These are phyloP conservation scores for Rhinatrema bivittatum DNA, from an alignment of 2,797 vertebrate species.

Conservation along the genomic window DNA sequence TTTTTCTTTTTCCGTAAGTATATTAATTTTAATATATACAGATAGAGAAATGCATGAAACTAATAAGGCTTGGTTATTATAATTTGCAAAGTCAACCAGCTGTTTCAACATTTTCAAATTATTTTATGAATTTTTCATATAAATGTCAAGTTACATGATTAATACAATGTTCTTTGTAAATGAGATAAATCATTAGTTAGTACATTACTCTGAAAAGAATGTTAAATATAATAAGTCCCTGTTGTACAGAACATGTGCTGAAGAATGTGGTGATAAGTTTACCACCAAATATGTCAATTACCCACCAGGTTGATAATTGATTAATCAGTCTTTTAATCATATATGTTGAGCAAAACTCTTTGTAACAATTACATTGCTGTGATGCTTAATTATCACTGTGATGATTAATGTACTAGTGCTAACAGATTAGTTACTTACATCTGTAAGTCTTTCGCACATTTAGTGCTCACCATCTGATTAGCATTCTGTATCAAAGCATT, in stretches of 20 bases:
- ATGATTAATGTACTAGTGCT: background rate
- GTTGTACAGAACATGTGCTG: background rate
- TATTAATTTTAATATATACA: too few species aligned
- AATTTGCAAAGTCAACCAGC: too few species aligned
- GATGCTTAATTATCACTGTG: background rate
- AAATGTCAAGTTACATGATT: background rate
- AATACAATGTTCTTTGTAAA: background rate
- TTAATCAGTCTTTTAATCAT: background rate
- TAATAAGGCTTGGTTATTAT: too few species aligned
- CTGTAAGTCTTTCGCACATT: background rate
- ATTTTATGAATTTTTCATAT: background rate
- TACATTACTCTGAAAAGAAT: too few species aligned
- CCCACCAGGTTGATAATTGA: background rate
- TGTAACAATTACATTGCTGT: background rate
- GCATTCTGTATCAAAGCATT: too few species aligned
- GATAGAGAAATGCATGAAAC: too few species aligned
- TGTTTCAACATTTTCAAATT: too few species aligned
- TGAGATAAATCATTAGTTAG: background rate
- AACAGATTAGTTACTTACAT: background rate
- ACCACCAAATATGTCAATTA: conserved; percentile 1
- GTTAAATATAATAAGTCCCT: background rate
- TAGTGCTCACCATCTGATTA: background rate
- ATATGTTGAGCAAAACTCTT: background rate
- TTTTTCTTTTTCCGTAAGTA: too few species aligned
- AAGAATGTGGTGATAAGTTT: background rate